Evolutionary conservation across 2,113 vertebrate species (phyloP), one percentile per base, ranked within the genome.

Genomic region (Bolborhynchus lineola): DNA sequence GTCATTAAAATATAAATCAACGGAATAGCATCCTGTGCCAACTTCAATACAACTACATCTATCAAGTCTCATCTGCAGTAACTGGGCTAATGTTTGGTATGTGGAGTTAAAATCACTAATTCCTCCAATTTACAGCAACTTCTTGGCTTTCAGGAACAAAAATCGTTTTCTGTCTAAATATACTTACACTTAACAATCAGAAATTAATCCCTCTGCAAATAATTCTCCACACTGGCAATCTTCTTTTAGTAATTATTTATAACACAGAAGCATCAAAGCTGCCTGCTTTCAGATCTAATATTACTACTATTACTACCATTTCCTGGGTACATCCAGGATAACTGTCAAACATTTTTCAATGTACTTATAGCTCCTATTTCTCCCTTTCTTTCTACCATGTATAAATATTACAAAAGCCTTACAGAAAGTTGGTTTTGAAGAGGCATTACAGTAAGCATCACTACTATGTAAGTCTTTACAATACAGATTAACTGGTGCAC

Each of bases 91-190:
- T 93, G 77, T 95, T 96, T 95, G 65, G 52, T 92, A 77, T 93
- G 50, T 57, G 77, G 57, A 81, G 52, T 60, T 77, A 24, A 25
- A 79, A 92, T 71, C 2, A 0, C 77, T 93, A 96, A 96, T 96
- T 84, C 80, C 81, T 92, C 57, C 79, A 63, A 91, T 92, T 95
- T 95, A 93, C 86, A 93, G 76, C 65, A 82, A 46, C 76, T 79
- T 59, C 82, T 84, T 64, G 31, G 86, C 81, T 96, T 90, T 91
- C 82, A 92, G 69, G 88, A 90, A 82, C 60, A 94, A 91, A 93
- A 96, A 96, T 82, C 4, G 4, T 86, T 91, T 96, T 93, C 95
- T 95, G 8, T 86, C 82, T 96, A 96, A 96, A 97, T 78, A 96
- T 84, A 96, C 80, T 96, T 96, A 96, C 71, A 97, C 33, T 92